Percentiles rank a stretch among this genome's conserved stretches.
Evolutionary conservation across 2,888 invertebrate species (phyloP).

Genomic region (Hyalella azteca): DNA sequence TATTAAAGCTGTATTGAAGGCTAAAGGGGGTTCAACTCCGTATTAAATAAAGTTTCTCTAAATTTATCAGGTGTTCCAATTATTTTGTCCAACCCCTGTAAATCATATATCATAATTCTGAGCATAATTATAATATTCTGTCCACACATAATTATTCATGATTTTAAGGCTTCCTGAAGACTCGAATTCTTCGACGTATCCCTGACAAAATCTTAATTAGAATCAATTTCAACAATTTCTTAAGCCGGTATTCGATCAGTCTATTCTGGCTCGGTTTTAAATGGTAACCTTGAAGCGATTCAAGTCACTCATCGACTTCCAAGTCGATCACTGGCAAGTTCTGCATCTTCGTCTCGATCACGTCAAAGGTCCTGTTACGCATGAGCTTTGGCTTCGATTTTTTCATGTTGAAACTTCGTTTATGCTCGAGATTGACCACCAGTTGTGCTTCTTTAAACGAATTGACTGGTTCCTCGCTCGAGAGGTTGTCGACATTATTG

Average conservation of each 20-base stretch:
- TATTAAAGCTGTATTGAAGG: too few relatives aligned
- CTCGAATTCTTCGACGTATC: not conserved
- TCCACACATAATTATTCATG: too few relatives aligned
- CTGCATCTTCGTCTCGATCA: slow-evolving; percentile 24
- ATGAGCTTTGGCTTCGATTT: slow-evolving; percentile 29
- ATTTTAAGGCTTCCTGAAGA: not conserved
- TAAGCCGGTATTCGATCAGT: not conserved
- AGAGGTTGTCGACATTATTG: too few relatives aligned
- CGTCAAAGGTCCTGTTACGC: slow-evolving; percentile 24
- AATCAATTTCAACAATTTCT: not conserved
- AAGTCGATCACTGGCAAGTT: slow-evolving; percentile 20
- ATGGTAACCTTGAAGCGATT: too few relatives aligned
- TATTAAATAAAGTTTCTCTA: too few relatives aligned
- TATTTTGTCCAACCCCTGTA: too few relatives aligned
- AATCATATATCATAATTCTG: too few relatives aligned
- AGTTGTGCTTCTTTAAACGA: not conserved
- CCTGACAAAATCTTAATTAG: not conserved
- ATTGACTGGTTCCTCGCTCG: too few relatives aligned
- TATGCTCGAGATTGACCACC: not conserved
- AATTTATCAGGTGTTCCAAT: too few relatives aligned
- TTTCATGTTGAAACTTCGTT: slow-evolving; percentile 16
- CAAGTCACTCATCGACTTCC: not conserved
- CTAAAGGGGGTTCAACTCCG: too few relatives aligned
- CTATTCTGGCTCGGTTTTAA: too few relatives aligned
- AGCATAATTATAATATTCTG: too few relatives aligned